phyloP scores from a whole-genome alignment of 1,140 invertebrate species.

The Trichonephila clavata region DNA sequence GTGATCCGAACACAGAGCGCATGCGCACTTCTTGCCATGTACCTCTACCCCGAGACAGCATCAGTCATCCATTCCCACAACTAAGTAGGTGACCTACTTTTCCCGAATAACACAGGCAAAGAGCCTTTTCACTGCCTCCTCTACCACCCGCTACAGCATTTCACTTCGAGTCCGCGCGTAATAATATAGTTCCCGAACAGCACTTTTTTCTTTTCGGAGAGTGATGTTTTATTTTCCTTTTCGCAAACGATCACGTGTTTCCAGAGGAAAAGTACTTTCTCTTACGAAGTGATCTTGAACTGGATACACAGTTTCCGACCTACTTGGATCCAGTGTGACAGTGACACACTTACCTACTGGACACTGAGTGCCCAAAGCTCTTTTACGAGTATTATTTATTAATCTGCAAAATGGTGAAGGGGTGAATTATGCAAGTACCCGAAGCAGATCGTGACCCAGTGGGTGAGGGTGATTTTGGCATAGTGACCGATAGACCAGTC shows the following conservation, averaged over 20 bases:
- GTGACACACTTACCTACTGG: slow-evolving; percentile 69
- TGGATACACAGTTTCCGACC: slow-evolving; percentile 48
- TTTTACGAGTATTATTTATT: neutral
- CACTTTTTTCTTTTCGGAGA: neutral
- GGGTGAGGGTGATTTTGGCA: slow-evolving; percentile 23
- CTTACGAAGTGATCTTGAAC: slow-evolving; percentile 48
- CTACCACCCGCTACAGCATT: slow-evolving; percentile 18
- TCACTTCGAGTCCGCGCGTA: slow-evolving; percentile 1
- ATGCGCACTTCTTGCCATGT: slow-evolving; percentile 39
- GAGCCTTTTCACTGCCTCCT: slow-evolving; percentile 45
- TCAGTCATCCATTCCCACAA: slow-evolving; percentile 70
- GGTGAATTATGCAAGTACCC: neutral
- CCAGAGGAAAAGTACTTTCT: slow-evolving; percentile 10
- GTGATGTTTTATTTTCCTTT: neutral
- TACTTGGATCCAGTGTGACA: slow-evolving; percentile 45
- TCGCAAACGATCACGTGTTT: neutral
- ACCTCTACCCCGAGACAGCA: slow-evolving; percentile 65
- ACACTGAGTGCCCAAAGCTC: neutral
- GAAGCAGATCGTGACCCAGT: slow-evolving; percentile 6
- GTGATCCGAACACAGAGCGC: slow-evolving; percentile 34
- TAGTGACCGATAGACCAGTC: slow-evolving; percentile 8
- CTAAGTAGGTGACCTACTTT: slow-evolving; percentile 72
- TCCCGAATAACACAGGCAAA: neutral
- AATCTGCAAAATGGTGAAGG: neutral
- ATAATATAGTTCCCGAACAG: slow-evolving; percentile 36